phyloP scores from a whole-genome alignment of 2,113 vertebrate genomes.

The Morphnarchus princeps region DNA sequence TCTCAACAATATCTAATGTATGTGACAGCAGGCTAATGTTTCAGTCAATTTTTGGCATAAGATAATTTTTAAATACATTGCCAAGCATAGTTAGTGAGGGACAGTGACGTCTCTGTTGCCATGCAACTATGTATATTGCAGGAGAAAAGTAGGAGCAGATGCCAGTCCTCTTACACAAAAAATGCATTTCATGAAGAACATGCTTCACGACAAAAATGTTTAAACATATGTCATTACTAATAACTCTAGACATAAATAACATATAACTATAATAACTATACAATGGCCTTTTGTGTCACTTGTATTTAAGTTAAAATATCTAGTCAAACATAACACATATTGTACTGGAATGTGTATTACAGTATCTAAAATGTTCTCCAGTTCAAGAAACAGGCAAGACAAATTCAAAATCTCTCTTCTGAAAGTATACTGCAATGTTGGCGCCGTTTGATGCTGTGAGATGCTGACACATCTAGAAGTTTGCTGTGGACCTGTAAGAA shows the following conservation, averaged over 20 bases:
- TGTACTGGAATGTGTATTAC: neutral
- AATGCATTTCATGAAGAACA: neutral
- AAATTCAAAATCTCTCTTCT: neutral
- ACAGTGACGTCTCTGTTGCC: neutral
- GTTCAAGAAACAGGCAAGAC: neutral
- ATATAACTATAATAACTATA: neutral
- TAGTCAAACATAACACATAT: neutral
- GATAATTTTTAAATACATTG: neutral
- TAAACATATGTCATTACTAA: neutral
- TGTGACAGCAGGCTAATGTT: neutral
- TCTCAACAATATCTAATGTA: neutral
- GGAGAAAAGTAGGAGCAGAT: neutral
- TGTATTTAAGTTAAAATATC: neutral
- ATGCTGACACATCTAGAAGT: neutral
- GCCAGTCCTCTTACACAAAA: neutral
- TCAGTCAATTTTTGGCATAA: neutral
- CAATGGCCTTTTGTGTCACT: neutral
- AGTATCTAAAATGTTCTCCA: neutral
- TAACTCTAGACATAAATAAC: neutral
- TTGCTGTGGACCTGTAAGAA: neutral
- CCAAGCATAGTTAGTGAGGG: neutral
- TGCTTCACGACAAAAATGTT: neutral
- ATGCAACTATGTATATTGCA: neutral
- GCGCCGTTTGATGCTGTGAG: neutral
- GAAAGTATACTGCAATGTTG: neutral